Evolutionary conservation across 2,888 invertebrate genomes (phyloP), one percentile per base, ranked within the genome.

Genomic region (Seira ritae): DNA sequence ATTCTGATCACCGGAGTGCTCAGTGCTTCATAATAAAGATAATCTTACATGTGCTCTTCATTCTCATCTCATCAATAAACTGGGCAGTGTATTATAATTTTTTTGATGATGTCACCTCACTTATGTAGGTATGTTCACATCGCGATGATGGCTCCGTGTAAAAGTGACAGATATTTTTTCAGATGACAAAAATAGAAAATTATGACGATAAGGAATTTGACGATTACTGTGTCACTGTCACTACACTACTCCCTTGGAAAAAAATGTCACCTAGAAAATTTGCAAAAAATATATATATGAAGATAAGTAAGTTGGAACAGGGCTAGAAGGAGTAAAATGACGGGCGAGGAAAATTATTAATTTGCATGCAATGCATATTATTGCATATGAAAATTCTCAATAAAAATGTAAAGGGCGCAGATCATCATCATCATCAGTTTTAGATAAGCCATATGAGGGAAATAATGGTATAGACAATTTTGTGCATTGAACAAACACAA

Each of bases 201-300:
- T 50, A 71, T 71, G 71, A 23, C 3, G 71, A n/a, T 71, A 55
- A n/a, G 17, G 50, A 50, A 50, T 50, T 71, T 50, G 71, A 10
- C 70, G 10, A 70, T 71, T 55, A 69, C 24, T 50, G 23, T 71
- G 71, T 71, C 71, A 71, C 71, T 71, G 12, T 68, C 3, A 50
- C 50, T 50, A 3, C 50, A 1, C 8, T 4, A 31, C 3, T 31
- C 31, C 31, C 31, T 31, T 8, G 31, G 8, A 2, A 31, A 31
- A 31, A 8, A 31, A n/a, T n/a, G n/a, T n/a, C n/a, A n/a, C n/a
- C n/a, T n/a, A n/a, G n/a, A n/a, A n/a, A n/a, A n/a, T n/a, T n/a
- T n/a, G n/a, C 31, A 31, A 31, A 31, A 31, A 31, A 31, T 31
- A 31, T 31, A 8, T 8, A 31, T 2, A 31, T 31, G 8, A 31